Evolutionary conservation across 2,113 vertebrate genomes (phyloP), one percentile per base, ranked within the genome.

Genomic region (Numenius arquata): DNA sequence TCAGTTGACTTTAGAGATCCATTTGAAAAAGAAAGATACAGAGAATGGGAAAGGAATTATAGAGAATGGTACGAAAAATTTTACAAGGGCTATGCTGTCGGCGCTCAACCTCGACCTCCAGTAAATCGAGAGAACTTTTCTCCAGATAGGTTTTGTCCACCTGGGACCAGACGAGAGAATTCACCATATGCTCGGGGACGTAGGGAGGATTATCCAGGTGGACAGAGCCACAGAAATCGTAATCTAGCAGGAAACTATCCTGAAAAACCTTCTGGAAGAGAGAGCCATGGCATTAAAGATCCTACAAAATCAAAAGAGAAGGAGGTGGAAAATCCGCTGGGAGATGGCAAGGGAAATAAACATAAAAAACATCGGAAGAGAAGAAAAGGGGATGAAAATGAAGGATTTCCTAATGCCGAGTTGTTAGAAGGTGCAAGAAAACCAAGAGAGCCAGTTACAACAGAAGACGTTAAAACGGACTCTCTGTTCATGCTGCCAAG

Each of bases 11-110:
- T 98, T 59, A 98, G 97, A 96, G 99, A 99, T 61, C 98, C 98
- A 1, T 99, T 98, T 93, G 99, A 99, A 79, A 98, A 98, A 81
- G 98, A 99, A 38, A 97, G 98, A 7, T 99, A 99, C 90, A 96
- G 98, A 80, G 98, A 99, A 86, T 99, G 99, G 99, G 99, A 99
- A 88, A 97, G 98, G 79, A 98, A 99, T 65, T 99, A 99, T 53
- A 96, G 99, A 83, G 99, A 99, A 38, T 99, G 99, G 99, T 99
- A 99, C 22, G 99, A 99, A 47, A 99, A 99, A 89, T 99, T 99
- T 36, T 99, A 98, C 89, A 99, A 98, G 96, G 99, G 97, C 90
- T 99, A 98, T n/a, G 96, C 98, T 7, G 98, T 98, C 63, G 98
- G 98, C 1, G 96, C 98, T 68, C 97, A 98, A 16, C 98, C 98